phyloP scores from a whole-genome alignment of 2,888 invertebrate species.

The Eledona agricola region DNA sequence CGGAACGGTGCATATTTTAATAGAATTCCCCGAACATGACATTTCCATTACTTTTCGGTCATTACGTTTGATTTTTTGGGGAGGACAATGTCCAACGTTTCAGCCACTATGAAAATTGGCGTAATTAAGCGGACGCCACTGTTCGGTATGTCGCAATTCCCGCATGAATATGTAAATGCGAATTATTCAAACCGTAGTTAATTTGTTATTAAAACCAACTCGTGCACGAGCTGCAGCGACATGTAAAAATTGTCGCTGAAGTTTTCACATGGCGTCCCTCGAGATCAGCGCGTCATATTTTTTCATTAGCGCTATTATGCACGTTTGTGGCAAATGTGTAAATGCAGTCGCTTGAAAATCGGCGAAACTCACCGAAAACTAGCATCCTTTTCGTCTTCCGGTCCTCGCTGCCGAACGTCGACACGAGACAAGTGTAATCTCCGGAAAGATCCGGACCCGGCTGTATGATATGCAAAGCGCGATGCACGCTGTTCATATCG shows the following conservation, averaged over 20 bases:
- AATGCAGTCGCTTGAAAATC: neutral
- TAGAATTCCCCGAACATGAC: too few species aligned
- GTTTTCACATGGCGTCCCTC: slow-evolving; percentile 16
- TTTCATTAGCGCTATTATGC: slow-evolving; percentile 1
- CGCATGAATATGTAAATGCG: slow-evolving; percentile 30
- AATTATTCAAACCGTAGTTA: slow-evolving; percentile 29
- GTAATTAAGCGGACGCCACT: slow-evolving; percentile 23
- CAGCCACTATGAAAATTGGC: slow-evolving; percentile 13
- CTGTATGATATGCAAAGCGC: slow-evolving; percentile 72
- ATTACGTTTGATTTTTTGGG: too few species aligned
- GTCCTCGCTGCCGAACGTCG: slow-evolving; percentile 73
- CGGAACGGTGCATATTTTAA: too few species aligned
- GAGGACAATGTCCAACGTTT: slow-evolving; percentile 3
- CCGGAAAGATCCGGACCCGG: slow-evolving; percentile 75
- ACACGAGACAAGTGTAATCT: slow-evolving; percentile 75
- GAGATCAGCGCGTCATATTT: too few species aligned
- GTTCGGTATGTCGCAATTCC: slow-evolving; percentile 26
- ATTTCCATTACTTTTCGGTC: too few species aligned
- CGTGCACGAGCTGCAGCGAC: slow-evolving; percentile 25
- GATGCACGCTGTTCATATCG: slow-evolving; percentile 67
- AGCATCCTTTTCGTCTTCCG: slow-evolving; percentile 71
- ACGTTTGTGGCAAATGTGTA: neutral
- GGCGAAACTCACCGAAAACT: slow-evolving; percentile 70
- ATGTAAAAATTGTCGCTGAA: slow-evolving; percentile 23
- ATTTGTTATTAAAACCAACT: slow-evolving; percentile 31